A percentile compares a stretch with the other conserved stretches of the same genome.
These are phyloP conservation scores for Desmophyllum pertusum DNA, from an alignment of 92 coral and sea anemone genomes.

Conservation along the genomic window DNA sequence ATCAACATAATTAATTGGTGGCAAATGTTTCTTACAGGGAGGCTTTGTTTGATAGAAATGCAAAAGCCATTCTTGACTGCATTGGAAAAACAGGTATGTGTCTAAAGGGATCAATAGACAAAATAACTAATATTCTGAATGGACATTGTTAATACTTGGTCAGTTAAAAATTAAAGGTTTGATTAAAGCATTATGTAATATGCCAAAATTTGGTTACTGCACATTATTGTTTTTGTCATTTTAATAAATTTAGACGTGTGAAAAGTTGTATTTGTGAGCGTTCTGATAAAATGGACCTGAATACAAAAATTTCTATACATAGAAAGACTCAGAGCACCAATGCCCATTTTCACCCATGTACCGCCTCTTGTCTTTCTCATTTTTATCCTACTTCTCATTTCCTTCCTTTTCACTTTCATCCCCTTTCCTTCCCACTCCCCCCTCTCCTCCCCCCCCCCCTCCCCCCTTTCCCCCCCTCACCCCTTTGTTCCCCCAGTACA, in stretches of 20 bases:
- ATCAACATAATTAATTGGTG: neutral
- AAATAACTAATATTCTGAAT: neutral
- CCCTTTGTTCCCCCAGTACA: neutral
- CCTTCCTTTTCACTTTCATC: neutral
- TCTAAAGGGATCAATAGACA: neutral
- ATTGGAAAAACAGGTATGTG: constrained; percentile 73
- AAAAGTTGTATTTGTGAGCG: too few relatives aligned
- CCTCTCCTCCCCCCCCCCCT: neutral
- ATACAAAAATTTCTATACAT: too few relatives aligned
- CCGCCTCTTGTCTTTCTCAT: neutral
- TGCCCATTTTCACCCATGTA: neutral
- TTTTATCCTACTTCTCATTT: neutral
- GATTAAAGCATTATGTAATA: too few relatives aligned
- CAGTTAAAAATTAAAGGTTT: neutral
- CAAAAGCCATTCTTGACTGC: constrained; percentile 66
- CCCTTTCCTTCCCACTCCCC: neutral
- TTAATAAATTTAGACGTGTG: too few relatives aligned
- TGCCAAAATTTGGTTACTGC: too few relatives aligned
- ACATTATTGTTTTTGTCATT: too few relatives aligned
- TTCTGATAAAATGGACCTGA: too few relatives aligned
- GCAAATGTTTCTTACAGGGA: constrained; percentile 48
- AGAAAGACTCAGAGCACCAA: too few relatives aligned
- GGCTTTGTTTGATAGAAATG: constrained; percentile 65
- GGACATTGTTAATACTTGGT: too few relatives aligned
- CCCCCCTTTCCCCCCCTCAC: neutral